Base-by-base conservation (phyloP, 2,113 vertebrate species). In the Leptodactylus fuscus region DNA sequence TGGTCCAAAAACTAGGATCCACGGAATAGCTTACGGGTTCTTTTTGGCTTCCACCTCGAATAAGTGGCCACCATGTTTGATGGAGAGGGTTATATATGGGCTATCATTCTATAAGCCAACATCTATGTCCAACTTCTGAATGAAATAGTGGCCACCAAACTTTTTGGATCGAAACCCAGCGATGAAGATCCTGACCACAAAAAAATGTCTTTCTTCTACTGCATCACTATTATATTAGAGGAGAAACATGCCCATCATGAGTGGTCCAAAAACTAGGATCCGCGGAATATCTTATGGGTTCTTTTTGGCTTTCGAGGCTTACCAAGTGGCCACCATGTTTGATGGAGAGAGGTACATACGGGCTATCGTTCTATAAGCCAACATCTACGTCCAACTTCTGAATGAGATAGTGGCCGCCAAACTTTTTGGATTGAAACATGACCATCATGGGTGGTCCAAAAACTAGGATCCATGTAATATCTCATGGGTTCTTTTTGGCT, bases 201-300 rank as follows among this genome's bases (percentile, higher is more conserved):
- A 22, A 49, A 71, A 34, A 16, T 20, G 18, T 3, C 38, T 49
- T 70, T 9, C 29, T 81, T 81, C 41, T 22, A 5, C 24, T 69
- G 27, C 22, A 51, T 53, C 55, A 74, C 44, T 76, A 75, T 36
- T 69, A 20, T 8, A 34, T 49, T 36, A 76, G 73, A 84, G 32
- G 38, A 51, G 71, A 65, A 74, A 53, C n/a, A 41, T 29, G 32
- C 41, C 27, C 36, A 18, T 24, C 20, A 34, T 32, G 1, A 34
- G 44, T 67, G 55, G 27, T 38, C 24, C 27, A 1, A 29, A 85
- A 76, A 32, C 2, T 41, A 20, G 32, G 9, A 69, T 4, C 24
- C 5, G 18, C 58, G 13, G 36, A 15, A n/a, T 22, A 24, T 18
- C 4, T 74, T 29, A 34, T 27, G 16, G 8, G 4, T 67, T 10